Base-by-base conservation (phyloP, 2,113 vertebrate genomes). In the Nerophis ophidion region DNA sequence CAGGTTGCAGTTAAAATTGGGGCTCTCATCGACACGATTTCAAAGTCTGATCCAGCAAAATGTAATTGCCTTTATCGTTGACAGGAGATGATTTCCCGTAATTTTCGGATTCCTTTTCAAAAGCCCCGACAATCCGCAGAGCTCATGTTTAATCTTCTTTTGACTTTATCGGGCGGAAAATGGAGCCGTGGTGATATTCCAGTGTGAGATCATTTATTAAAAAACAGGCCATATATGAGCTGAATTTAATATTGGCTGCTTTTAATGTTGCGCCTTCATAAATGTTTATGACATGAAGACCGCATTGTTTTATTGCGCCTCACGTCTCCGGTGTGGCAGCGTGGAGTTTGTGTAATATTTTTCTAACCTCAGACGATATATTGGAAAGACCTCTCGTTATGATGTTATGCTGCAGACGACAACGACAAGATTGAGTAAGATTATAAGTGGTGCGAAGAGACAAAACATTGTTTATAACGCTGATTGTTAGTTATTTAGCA, bases 171-270 rank as follows among this genome's bases (percentile, higher is more conserved):
- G 55, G 66, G 63, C 40, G 44, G 48, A 44, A 38, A 70, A 52
- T 65, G 65, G 57, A 36, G 36, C 52, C 57, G 62, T 50, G 45
- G 44, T 16, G 34, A 52, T 60, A 56, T 19, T 54, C 16, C 34
- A 33, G 60, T 61, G 49, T 15, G 26, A n/a, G 45, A 35, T 16
- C 51, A 48, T 9, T 60, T 72, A 70, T 64, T 63, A 66, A 55
- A 61, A 67, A 5, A 15, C 44, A 33, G 38, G 5, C 33, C 59
- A 71, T 50, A 77, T 71, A 57, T 66, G 12, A 57, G 59, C 57
- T 6, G 54, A 42, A 56, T 56, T 56, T 56, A 56, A 56, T 56
- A 56, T 62, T 69, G 70, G 55, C 45, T 57, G 51, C 57, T 70
- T 78, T 67, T 54, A 58, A 47, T 56, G 7, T 7, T 3, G 4